Evolutionary conservation across 30 jellyfish, hydroid and myxozoan species (phyloP).

Genomic region (Hydractinia symbiolongicarpus): DNA sequence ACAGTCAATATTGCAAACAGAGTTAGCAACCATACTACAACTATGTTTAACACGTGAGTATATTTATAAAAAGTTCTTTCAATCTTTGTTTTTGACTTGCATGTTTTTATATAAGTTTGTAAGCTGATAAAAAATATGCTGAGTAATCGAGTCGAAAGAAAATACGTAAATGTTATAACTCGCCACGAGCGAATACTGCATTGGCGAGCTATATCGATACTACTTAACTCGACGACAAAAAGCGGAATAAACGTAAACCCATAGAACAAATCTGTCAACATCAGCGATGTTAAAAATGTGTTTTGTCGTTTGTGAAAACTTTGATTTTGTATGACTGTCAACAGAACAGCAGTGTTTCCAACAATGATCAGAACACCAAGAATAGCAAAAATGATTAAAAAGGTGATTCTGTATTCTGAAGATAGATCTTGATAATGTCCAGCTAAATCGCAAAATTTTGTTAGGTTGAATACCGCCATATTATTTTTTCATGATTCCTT

Average conservation of each 20-base stretch:
- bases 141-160: constrained; percentile 31
- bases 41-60: background rate
- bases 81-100: background rate
- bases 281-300: constrained; percentile 3
- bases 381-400: background rate
- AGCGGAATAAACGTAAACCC: constrained; percentile 25
- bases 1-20: background rate
- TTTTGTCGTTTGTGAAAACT: constrained; percentile 13
- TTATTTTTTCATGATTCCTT: no score
- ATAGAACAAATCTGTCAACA: constrained; percentile 19
- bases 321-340: background rate
- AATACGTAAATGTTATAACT: constrained; percentile 24
- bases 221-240: constrained; percentile 18
- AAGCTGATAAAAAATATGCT: constrained; percentile 19
- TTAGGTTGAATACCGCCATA: background rate
- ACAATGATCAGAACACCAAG: background rate
- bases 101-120: constrained; percentile 28
- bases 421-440: constrained; percentile 24
- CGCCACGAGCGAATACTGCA: constrained; percentile 38
- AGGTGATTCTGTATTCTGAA: constrained; percentile 8
- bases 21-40: constrained; percentile 20
- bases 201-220: background rate
- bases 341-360: background rate
- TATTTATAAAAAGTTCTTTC: background rate
- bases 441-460: constrained; percentile 20